A percentile compares a stretch with the other conserved stretches of the same genome.
phyloP scores from a whole-genome alignment of 2,888 invertebrate species.

The Microctonus brassicae region DNA sequence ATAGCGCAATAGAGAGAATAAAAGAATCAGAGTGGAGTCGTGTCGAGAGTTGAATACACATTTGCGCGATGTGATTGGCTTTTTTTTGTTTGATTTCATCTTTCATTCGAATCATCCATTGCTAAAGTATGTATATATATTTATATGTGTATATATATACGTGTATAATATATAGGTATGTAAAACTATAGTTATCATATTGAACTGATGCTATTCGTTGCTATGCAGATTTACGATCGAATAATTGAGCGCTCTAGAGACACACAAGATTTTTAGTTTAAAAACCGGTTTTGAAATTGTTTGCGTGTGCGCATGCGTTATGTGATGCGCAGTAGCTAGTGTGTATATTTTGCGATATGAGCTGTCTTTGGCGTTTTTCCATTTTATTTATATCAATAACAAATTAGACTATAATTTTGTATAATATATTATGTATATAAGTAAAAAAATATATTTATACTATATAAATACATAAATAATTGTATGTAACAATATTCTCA shows the following conservation, averaged over 20 bases:
- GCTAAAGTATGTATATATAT: background rate
- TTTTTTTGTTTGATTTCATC: conserved; percentile 1
- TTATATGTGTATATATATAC: background rate
- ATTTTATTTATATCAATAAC: background rate
- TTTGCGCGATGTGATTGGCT: background rate
- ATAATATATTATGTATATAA: too few relatives aligned
- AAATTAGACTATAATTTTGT: too few relatives aligned
- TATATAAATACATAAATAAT: too few relatives aligned
- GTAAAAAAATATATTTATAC: too few relatives aligned
- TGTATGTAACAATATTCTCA: too few relatives aligned
- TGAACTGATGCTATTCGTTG: too few relatives aligned
- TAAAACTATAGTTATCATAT: too few relatives aligned
- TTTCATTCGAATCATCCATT: background rate
- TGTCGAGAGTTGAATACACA: background rate
- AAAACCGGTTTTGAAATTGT: conserved; percentile 2
- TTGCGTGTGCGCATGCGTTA: conserved; percentile 8
- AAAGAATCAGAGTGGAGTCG: background rate
- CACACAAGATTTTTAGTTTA: background rate
- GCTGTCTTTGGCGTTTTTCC: conserved; percentile 1
- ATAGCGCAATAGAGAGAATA: background rate
- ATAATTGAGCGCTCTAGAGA: conserved; percentile 47
- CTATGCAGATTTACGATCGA: conserved; percentile 52
- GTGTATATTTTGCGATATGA: background rate
- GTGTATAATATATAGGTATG: too few relatives aligned
- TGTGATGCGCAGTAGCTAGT: conserved; percentile 13